Conservation (phyloP, 2,888 invertebrate genomes). For the Melanchra persicariae region DNA sequence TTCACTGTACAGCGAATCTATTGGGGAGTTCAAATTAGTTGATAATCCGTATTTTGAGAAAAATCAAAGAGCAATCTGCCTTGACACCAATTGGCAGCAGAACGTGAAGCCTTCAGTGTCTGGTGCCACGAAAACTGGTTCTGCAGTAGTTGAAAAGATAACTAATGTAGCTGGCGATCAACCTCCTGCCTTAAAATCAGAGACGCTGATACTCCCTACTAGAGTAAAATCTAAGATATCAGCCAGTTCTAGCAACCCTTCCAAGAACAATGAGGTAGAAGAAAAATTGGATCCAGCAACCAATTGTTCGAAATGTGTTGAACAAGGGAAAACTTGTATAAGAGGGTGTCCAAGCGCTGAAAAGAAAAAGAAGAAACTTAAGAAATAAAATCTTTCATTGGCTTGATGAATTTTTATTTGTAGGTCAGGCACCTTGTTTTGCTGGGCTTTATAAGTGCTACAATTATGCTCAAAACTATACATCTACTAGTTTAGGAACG, state of each 20-base stretch:
- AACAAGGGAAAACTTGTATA: constrained; percentile 73
- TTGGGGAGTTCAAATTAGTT: not conserved
- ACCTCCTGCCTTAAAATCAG: not conserved
- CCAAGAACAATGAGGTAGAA: not conserved
- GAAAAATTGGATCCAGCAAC: not conserved
- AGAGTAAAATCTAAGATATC: not conserved
- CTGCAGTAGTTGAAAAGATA: not conserved
- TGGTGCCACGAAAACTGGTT: not conserved
- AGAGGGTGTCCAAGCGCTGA: constrained; percentile 72
- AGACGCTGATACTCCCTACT: not conserved
- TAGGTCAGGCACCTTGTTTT: no score
- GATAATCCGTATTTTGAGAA: not conserved
- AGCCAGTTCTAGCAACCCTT: not conserved
- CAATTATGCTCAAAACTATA: no score
- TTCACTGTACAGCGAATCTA: not conserved
- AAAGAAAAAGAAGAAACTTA: constrained; percentile 29
- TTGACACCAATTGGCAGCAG: not conserved
- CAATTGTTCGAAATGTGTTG: constrained; percentile 73
- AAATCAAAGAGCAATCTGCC: not conserved
- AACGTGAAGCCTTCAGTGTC: not conserved
- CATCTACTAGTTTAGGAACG: no score
- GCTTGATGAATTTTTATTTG: not conserved
- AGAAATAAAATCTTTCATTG: constrained; percentile 15
- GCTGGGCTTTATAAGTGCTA: no score
- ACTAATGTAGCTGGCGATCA: not conserved